Evolutionary conservation across 1,140 invertebrate species (phyloP).

Genomic region (Pristionchus pacificus): DNA sequence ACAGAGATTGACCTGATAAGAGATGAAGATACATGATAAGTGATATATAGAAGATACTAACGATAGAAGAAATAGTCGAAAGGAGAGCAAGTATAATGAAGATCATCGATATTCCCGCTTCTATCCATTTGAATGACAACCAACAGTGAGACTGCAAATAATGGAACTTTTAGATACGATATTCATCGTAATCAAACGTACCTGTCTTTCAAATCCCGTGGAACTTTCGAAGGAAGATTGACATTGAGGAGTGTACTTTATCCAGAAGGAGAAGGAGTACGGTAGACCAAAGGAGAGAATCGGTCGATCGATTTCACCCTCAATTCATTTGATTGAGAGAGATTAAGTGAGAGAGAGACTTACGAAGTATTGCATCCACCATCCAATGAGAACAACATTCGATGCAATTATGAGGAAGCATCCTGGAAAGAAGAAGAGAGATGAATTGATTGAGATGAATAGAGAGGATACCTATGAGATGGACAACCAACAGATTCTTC

Average conservation of each 20-base stretch:
- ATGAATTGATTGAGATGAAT: neutral
- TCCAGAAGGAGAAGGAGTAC: conserved; percentile 22
- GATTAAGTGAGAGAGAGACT: too few species aligned
- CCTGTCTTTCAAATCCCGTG: neutral
- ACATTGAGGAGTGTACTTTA: conserved; percentile 16
- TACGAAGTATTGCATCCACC: neutral
- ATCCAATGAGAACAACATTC: neutral
- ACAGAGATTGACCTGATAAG: neutral
- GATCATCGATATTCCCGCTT: neutral
- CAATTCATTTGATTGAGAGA: neutral
- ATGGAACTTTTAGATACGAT: neutral
- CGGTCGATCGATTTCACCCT: conserved; percentile 7
- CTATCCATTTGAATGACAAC: conserved; percentile 14
- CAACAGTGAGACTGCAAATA: conserved; percentile 10
- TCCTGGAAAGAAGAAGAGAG: neutral
- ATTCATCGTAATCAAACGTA: neutral
- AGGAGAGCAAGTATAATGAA: conserved; percentile 8
- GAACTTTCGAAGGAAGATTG: neutral
- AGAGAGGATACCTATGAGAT: neutral
- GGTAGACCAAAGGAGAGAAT: conserved; percentile 18
- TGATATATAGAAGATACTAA: neutral
- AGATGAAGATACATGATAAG: neutral
- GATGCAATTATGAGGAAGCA: neutral
- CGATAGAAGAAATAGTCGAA: neutral
- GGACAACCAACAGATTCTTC: neutral